Evolutionary conservation across 2,888 invertebrate genomes (phyloP).

Genomic region (Chrysolina haemoptera): DNA sequence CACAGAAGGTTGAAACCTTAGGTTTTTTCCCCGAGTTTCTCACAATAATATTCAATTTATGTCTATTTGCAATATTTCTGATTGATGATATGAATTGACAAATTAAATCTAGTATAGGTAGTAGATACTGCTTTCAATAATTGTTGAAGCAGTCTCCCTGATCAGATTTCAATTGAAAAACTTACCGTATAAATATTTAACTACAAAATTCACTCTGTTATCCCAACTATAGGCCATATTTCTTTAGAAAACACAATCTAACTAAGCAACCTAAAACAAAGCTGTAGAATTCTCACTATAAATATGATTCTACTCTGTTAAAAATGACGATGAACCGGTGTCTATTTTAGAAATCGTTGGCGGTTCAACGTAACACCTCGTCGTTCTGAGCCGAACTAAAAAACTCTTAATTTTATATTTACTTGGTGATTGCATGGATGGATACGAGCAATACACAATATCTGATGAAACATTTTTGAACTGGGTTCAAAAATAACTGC

Average conservation of each 20-base stretch:
- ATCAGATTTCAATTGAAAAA: conserved; percentile 48
- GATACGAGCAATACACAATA: neutral
- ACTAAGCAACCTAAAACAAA: conserved; percentile 25
- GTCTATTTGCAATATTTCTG: too few species aligned
- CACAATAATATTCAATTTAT: too few species aligned
- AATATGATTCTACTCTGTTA: conserved; percentile 49
- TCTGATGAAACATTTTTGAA: neutral
- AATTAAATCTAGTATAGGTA: too few species aligned
- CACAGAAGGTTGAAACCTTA: too few species aligned
- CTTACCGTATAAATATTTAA: conserved; percentile 87
- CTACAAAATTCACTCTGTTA: conserved; percentile 86
- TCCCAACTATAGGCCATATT: conserved; percentile 88
- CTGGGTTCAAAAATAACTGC: neutral
- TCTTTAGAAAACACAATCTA: conserved; percentile 25
- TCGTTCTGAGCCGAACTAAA: conserved; percentile 38
- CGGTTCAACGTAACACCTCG: conserved; percentile 39
- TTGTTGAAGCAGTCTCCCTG: neutral
- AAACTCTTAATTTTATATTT: conserved; percentile 25
- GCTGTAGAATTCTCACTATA: conserved; percentile 35
- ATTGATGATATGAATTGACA: too few species aligned
- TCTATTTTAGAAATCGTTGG: conserved; percentile 59
- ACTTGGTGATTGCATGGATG: conserved; percentile 12
- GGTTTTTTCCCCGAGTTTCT: too few species aligned
- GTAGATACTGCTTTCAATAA: neutral
- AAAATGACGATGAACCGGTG: conserved; percentile 55